A percentile compares a stretch with the other conserved stretches of the same genome.
Evolutionary conservation across 1,140 invertebrate species (phyloP).

Genomic region (Meloidogyne hapla): DNA sequence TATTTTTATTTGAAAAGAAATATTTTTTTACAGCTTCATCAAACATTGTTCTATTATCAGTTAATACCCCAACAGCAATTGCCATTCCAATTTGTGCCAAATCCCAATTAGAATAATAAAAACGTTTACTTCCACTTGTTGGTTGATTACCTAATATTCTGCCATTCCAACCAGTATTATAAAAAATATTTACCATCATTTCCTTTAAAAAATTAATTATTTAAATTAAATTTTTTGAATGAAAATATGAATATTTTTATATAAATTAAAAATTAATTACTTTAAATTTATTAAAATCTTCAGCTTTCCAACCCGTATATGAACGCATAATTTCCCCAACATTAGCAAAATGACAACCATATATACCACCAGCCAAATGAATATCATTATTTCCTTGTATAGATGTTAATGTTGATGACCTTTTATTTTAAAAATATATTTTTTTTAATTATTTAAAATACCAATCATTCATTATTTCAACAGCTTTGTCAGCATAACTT

Average conservation of each 20-base stretch:
- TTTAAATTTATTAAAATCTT: background rate
- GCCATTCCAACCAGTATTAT: background rate
- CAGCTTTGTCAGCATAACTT: background rate
- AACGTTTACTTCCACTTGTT: background rate
- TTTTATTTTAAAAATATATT: background rate
- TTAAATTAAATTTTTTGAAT: no score
- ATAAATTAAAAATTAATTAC: background rate
- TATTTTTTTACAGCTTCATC: background rate
- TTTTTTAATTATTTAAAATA: background rate
- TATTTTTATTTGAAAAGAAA: background rate
- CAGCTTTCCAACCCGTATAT: background rate
- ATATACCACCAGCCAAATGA: background rate
- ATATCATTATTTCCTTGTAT: conserved; percentile 1
- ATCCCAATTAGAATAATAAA: conserved; percentile 1
- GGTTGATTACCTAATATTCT: background rate
- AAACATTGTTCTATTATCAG: conserved; percentile 3
- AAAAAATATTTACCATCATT: conserved; percentile 3
- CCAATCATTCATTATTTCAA: conserved; percentile 1
- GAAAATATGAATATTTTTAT: no score
- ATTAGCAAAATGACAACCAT: conserved; percentile 2
- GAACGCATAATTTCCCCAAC: background rate
- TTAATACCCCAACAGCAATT: conserved; percentile 2
- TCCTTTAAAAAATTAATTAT: background rate
- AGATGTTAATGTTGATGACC: background rate
- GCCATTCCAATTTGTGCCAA: background rate